phyloP scores from a whole-genome alignment of 2,797 vertebrate genomes.

The Petrocephalus schoutedeni region DNA sequence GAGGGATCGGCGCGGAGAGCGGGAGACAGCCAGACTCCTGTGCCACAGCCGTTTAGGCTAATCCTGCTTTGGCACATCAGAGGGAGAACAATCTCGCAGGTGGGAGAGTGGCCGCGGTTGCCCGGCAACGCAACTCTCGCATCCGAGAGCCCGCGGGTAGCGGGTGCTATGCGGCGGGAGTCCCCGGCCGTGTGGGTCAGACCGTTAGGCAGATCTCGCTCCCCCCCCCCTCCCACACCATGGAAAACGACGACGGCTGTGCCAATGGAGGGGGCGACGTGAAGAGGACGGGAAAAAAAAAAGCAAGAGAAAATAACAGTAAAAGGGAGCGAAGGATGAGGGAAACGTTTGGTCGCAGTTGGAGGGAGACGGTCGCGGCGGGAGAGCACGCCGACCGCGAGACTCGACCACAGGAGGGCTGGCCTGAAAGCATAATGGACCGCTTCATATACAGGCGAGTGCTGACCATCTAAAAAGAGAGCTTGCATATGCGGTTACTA shows the following conservation, averaged over 20 bases:
- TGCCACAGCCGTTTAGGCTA: neutral
- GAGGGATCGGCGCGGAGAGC: neutral
- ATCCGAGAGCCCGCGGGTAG: neutral
- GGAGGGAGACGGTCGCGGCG: neutral
- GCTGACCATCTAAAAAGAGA: neutral
- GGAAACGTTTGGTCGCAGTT: neutral
- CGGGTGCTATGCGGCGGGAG: neutral
- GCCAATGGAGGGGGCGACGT: slow-evolving; percentile 25
- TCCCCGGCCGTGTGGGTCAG: neutral
- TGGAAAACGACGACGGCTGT: slow-evolving; percentile 22
- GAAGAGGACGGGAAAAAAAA: neutral
- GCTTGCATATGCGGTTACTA: neutral
- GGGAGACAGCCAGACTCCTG: neutral
- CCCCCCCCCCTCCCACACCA: neutral
- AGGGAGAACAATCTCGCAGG: neutral
- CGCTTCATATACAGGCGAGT: neutral
- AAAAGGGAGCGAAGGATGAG: slow-evolving; percentile 35
- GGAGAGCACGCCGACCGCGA: neutral
- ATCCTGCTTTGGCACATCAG: neutral
- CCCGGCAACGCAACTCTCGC: neutral
- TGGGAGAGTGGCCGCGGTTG: neutral
- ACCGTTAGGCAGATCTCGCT: neutral
- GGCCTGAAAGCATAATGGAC: neutral
- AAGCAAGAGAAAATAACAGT: slow-evolving; percentile 24
- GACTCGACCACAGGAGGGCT: neutral